Conservation (phyloP, 2,113 vertebrate genomes). For the Neodontobutis hainanensis region DNA sequence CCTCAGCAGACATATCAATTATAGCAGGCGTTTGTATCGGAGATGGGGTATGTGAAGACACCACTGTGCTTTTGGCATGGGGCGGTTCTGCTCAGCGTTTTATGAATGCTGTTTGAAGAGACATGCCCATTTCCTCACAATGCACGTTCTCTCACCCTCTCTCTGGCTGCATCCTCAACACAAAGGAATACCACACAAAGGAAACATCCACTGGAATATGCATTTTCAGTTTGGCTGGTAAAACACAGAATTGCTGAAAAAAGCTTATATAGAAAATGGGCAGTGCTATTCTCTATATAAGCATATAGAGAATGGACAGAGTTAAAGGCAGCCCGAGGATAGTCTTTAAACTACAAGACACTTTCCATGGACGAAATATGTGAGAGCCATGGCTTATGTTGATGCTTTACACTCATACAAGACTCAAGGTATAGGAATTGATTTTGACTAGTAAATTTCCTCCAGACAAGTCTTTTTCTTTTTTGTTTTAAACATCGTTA, state of each 20-base stretch:
- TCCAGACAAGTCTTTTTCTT: too few species aligned
- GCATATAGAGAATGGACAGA: not conserved
- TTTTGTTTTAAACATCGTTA: too few species aligned
- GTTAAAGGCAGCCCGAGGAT: too few species aligned
- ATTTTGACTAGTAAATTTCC: too few species aligned
- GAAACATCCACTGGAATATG: slow-evolving; percentile 28
- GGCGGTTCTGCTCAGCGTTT: slow-evolving; percentile 29
- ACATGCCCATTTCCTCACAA: slow-evolving; percentile 35
- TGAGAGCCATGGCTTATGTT: too few species aligned
- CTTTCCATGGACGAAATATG: too few species aligned
- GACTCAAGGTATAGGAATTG: too few species aligned
- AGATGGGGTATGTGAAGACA: slow-evolving; percentile 43
- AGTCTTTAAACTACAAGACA: too few species aligned
- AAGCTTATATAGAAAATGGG: not conserved
- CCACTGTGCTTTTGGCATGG: slow-evolving; percentile 31
- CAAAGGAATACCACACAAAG: slow-evolving; percentile 74
- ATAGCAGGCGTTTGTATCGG: slow-evolving; percentile 28
- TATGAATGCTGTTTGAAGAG: slow-evolving; percentile 42
- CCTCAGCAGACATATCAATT: slow-evolving; percentile 49
- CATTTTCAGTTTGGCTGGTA: not conserved
- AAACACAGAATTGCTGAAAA: too few species aligned
- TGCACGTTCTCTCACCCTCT: slow-evolving; percentile 16
- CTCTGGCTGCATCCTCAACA: slow-evolving; percentile 35
- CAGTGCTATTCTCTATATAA: too few species aligned
- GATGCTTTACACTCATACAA: too few species aligned